Percentiles rank a stretch among this genome's conserved stretches.
These are phyloP conservation scores for Lucilia sericata DNA, from an alignment of 1,140 invertebrate genomes.

Conservation along the genomic window DNA sequence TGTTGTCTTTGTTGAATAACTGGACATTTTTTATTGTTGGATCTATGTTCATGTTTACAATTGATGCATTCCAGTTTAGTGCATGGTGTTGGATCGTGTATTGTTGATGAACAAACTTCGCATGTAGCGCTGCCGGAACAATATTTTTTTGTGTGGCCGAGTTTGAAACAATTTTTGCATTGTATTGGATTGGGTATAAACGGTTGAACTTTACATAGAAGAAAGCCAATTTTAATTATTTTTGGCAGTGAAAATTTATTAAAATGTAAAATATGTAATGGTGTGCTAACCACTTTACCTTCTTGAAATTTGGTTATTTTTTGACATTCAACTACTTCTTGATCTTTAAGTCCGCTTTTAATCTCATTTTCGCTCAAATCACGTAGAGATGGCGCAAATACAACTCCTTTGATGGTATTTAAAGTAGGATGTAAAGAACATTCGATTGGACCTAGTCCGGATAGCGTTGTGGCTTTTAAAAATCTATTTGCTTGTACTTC, in stretches of 20 bases:
- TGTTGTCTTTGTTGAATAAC: background rate
- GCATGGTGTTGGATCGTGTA: constrained; percentile 18
- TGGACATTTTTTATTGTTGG: constrained; percentile 21
- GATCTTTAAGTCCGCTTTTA: background rate
- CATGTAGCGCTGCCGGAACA: too few species aligned
- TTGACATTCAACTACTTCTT: background rate
- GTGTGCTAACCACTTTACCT: too few species aligned
- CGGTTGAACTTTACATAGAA: too few species aligned
- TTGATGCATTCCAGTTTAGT: background rate
- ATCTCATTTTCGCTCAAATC: background rate
- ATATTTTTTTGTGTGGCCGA: too few species aligned
- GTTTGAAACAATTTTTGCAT: too few species aligned
- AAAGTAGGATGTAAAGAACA: background rate
- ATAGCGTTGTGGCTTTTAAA: background rate
- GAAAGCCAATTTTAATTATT: too few species aligned
- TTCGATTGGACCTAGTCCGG: background rate
- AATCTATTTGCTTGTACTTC: background rate
- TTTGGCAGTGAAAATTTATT: too few species aligned
- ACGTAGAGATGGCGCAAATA: background rate
- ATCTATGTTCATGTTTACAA: background rate
- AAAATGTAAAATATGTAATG: too few species aligned
- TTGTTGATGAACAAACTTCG: background rate
- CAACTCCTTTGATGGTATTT: constrained; percentile 7
- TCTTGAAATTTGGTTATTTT: too few species aligned
- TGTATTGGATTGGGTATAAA: too few species aligned